Evolutionary conservation across 2,113 vertebrate species (phyloP).

Genomic region (Rhabdornis inornatus): DNA sequence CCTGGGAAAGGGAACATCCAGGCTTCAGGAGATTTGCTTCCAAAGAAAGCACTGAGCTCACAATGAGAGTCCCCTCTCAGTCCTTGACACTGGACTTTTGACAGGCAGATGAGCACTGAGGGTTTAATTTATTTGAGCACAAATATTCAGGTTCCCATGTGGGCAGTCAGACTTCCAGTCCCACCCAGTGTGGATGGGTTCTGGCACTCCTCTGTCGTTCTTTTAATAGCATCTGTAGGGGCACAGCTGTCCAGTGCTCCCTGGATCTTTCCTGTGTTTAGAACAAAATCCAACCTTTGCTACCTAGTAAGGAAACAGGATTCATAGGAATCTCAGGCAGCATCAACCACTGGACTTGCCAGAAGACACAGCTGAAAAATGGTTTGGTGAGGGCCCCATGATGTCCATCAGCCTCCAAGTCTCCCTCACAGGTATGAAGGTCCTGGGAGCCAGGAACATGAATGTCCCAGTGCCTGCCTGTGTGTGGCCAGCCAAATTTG

Average conservation of each 20-base stretch:
- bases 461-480: not conserved
- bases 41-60: not conserved
- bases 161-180: not conserved
- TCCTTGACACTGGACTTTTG: not conserved
- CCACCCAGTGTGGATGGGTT: not conserved
- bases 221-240: not conserved
- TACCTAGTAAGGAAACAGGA: not conserved
- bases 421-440: not conserved
- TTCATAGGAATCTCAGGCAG: not conserved
- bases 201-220: not conserved
- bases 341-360: not conserved
- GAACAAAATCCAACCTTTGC: not conserved
- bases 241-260: not conserved
- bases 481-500: conserved; percentile 63
- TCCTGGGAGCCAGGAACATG: not conserved
- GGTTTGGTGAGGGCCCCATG: not conserved
- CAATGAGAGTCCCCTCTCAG: not conserved
- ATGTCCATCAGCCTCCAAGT: not conserved
- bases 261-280: not conserved
- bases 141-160: not conserved
- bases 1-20: not conserved
- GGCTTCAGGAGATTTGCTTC: not conserved
- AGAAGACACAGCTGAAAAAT: not conserved
- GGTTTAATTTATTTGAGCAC: not conserved
- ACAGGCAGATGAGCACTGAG: not conserved